These are phyloP conservation scores for Diceros bicornis DNA, from an alignment of 2,797 vertebrate species.

Conservation along the genomic window DNA sequence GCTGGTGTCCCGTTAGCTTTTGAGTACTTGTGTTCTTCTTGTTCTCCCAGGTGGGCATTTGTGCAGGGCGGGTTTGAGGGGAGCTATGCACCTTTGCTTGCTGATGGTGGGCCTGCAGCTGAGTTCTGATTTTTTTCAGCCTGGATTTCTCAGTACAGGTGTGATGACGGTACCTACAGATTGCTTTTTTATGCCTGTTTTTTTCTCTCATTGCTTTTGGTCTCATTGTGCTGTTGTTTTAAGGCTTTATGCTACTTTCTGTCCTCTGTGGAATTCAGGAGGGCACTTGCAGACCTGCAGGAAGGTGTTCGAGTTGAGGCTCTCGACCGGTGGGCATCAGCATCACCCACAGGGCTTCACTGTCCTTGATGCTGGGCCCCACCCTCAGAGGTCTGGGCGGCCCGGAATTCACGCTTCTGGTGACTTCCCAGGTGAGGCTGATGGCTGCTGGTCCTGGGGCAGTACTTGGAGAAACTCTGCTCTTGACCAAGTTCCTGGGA, in stretches of 20 bases:
- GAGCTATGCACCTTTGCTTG: neutral
- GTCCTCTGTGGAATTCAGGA: too few species aligned
- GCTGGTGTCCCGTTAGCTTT: accelerated
- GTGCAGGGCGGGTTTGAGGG: accelerated
- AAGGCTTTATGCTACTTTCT: neutral
- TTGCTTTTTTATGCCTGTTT: neutral
- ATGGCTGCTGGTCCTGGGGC: neutral
- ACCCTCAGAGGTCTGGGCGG: neutral
- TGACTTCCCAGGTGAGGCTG: neutral
- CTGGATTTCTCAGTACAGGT: neutral
- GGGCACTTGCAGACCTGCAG: neutral
- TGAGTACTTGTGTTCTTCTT: accelerated
- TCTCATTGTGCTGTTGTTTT: neutral
- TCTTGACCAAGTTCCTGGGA: neutral
- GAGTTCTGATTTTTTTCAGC: neutral
- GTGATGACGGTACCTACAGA: neutral
- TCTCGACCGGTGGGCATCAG: neutral
- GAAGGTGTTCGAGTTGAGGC: neutral
- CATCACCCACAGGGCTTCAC: accelerated
- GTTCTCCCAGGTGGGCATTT: neutral
- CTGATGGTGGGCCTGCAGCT: neutral
- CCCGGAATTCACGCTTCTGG: accelerated
- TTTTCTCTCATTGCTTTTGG: neutral
- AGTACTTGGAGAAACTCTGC: neutral
- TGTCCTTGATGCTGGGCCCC: accelerated